These are phyloP conservation scores for Tenthredo distinguenda DNA, from an alignment of 2,888 invertebrate genomes.

Conservation along the genomic window DNA sequence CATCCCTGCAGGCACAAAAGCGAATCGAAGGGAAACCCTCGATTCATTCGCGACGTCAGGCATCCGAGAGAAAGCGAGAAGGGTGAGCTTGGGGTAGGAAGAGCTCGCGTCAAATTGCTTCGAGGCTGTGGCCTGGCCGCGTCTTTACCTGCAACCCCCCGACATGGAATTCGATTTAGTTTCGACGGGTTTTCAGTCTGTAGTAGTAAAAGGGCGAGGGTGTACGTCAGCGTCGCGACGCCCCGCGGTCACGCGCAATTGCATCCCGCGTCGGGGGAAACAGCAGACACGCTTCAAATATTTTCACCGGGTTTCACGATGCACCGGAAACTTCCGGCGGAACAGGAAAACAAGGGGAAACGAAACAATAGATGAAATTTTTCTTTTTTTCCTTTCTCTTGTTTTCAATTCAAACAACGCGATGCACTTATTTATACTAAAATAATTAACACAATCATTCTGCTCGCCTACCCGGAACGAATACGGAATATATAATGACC, in stretches of 20 bases:
- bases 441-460: slow-evolving; percentile 25
- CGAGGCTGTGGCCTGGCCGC: neutral
- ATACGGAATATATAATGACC: neutral
- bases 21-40: slow-evolving; percentile 33
- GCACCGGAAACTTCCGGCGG: slow-evolving; percentile 45
- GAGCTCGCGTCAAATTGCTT: slow-evolving; percentile 25
- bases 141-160: slow-evolving; percentile 39
- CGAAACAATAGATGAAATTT: neutral
- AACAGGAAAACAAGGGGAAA: slow-evolving; percentile 32
- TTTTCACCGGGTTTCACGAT: neutral
- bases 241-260: slow-evolving; percentile 26
- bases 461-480: neutral
- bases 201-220: neutral
- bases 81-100: neutral
- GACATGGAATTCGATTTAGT: slow-evolving; percentile 40
- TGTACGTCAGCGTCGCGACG: neutral
- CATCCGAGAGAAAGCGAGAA: slow-evolving; percentile 9
- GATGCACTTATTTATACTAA: neutral
- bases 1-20: slow-evolving; percentile 42
- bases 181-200: slow-evolving; percentile 8
- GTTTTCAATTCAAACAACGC: neutral
- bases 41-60: slow-evolving; percentile 41
- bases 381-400: too few species aligned
- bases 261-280: neutral
- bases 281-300: slow-evolving; percentile 18